Base-by-base conservation (phyloP, 1,140 invertebrate genomes). In the Drosophila kanapiae region DNA sequence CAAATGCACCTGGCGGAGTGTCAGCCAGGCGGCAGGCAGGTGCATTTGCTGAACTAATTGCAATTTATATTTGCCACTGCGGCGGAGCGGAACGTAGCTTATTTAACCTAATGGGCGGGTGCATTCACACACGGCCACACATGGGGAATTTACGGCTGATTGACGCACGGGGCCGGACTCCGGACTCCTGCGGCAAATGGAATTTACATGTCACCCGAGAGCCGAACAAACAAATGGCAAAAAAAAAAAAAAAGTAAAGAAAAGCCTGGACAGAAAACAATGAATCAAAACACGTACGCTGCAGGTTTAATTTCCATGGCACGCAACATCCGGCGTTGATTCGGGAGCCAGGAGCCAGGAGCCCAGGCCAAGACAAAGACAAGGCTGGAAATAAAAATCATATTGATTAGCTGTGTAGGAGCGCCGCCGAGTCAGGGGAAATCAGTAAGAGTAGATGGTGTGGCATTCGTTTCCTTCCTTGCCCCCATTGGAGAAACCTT, bases 261-360 rank as follows among this genome's bases (percentile, higher is more conserved):
- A 16, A 51, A 51, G 43, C 47, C 72, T 67, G 61, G 71, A 27
- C 75, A 64, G 71, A 27, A 45, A 74, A 37, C 48, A 78, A 58
- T 61, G 59, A 78, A 77, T 81, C 35, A 69, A 61, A 67, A 69
- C 84, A 83, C 74, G 69, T 88, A 80, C 76, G 53, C 31, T 35
- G 37, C 37, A 31, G 61, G 65, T 76, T 87, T 86, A 80, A 87
- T 86, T 86, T 86, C 61, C 75, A 65, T 61, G 84, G 84, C 80
- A 87, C 84, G 80, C 83, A 88, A 77, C 64, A 88, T 87, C 84
- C 84, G 84, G 77, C 87, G 84, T 83, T 88, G 85, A 87, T 87
- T 88, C 75, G 72, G 58, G 48, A 62, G 71, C 65, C 37, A 45
- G n/a, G 29, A 11, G 27, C 43, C 38, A 40, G 56, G 56, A 67